Percentiles rank a stretch among this genome's conserved stretches.
Conservation (phyloP, 53 echinoderm and acorn worm species). For the Stichopus horrens region DNA sequence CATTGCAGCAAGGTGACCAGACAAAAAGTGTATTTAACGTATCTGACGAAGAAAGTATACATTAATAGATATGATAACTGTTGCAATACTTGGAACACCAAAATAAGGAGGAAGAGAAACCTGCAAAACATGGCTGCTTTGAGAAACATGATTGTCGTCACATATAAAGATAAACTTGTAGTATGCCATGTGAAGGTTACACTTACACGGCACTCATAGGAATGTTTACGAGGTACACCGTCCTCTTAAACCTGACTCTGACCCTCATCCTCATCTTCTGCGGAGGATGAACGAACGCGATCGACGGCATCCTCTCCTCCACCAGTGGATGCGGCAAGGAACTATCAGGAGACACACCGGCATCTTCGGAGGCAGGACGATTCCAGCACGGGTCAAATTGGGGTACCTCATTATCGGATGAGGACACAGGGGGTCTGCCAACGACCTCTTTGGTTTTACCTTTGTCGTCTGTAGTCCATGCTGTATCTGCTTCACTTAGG, state of each 20-base stretch:
- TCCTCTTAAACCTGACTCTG: slow-evolving; percentile 65
- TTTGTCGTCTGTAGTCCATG: background rate
- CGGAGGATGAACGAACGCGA: slow-evolving; percentile 23
- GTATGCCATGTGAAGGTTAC: background rate
- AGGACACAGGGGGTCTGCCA: background rate
- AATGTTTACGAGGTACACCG: slow-evolving; percentile 63
- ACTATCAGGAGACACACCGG: slow-evolving; percentile 16
- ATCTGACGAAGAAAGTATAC: no score
- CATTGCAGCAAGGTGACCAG: no score
- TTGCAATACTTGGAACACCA: no score
- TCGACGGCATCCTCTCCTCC: slow-evolving; percentile 24
- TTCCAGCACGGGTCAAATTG: background rate
- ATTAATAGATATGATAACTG: no score
- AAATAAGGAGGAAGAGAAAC: no score
- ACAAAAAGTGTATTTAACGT: no score
- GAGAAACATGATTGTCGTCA: no score
- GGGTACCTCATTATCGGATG: background rate
- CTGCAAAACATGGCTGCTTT: no score
- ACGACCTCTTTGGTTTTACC: background rate
- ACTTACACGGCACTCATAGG: slow-evolving; percentile 6
- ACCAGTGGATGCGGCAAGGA: slow-evolving; percentile 6
- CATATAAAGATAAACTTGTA: no score
- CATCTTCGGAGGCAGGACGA: background rate
- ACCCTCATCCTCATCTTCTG: slow-evolving; percentile 60
- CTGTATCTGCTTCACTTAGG: background rate